Evolutionary conservation across 2,888 invertebrate species (phyloP).

Genomic region (Dolichopus griseipennis): DNA sequence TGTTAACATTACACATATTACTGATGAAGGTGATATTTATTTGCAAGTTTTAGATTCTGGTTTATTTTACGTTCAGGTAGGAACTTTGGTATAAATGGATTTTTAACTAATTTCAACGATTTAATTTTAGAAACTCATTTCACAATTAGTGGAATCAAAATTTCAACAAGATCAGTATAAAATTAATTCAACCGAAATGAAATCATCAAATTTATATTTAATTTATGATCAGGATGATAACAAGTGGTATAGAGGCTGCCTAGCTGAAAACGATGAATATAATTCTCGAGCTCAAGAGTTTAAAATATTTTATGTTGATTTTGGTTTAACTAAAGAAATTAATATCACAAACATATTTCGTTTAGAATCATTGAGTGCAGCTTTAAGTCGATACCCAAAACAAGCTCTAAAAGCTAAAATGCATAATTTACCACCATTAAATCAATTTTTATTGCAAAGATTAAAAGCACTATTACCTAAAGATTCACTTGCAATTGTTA

Average conservation of each 20-base stretch:
- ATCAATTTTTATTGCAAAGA: slow-evolving; percentile 47
- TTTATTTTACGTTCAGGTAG: slow-evolving; percentile 36
- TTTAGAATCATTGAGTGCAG: slow-evolving; percentile 47
- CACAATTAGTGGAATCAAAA: slow-evolving; percentile 33
- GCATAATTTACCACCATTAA: slow-evolving; percentile 50
- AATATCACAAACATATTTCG: slow-evolving; percentile 43
- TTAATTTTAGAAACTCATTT: slow-evolving; percentile 28
- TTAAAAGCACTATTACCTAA: slow-evolving; percentile 52
- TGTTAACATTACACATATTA: slow-evolving; percentile 36
- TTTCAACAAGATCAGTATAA: slow-evolving; percentile 36
- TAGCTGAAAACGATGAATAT: slow-evolving; percentile 36
- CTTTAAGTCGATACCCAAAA: slow-evolving; percentile 48
- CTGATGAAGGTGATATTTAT: slow-evolving; percentile 37
- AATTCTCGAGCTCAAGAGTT: slow-evolving; percentile 30
- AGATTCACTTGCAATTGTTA: slow-evolving; percentile 42
- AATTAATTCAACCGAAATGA: slow-evolving; percentile 30
- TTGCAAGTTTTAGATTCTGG: slow-evolving; percentile 35
- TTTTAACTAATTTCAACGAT: background rate
- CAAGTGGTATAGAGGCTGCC: slow-evolving; percentile 45
- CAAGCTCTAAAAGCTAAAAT: slow-evolving; percentile 53
- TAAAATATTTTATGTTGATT: slow-evolving; percentile 49
- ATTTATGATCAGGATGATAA: slow-evolving; percentile 39
- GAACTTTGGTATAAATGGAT: slow-evolving; percentile 8
- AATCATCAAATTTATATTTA: slow-evolving; percentile 45
- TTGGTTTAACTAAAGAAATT: slow-evolving; percentile 45